A percentile compares a stretch with the other conserved stretches of the same genome.
phyloP scores from a whole-genome alignment of 2,797 vertebrate genomes.

The Spondyliosoma cantharus region DNA sequence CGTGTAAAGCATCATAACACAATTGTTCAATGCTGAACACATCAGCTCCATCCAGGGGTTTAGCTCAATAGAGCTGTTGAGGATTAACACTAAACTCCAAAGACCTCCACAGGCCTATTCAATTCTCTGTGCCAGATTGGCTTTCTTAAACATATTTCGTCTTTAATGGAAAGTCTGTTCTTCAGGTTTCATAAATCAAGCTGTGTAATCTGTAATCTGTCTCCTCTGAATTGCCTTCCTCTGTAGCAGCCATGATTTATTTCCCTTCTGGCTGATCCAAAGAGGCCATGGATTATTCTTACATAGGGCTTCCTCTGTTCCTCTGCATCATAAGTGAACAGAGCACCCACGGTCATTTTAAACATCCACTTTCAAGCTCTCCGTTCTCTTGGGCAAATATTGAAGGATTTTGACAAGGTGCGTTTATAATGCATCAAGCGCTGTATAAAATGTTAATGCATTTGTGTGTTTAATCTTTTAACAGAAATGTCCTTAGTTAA shows the following conservation, averaged over 20 bases:
- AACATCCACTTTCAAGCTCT: conserved; percentile 6
- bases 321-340: background rate
- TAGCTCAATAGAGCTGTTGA: conserved; percentile 7
- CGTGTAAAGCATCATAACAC: conserved; percentile 6
- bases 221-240: conserved; percentile 43
- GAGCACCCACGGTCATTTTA: conserved; percentile 11
- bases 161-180: conserved; percentile 36
- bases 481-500: conserved; percentile 12
- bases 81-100: conserved; percentile 30
- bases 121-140: conserved; percentile 20
- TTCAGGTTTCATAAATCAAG: conserved; percentile 58
- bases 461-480: conserved; percentile 4
- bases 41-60: background rate
- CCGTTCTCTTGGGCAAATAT: background rate
- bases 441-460: background rate
- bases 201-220: conserved; percentile 42
- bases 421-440: conserved; percentile 25
- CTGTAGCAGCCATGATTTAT: conserved; percentile 45
- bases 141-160: conserved; percentile 21
- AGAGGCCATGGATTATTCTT: conserved; percentile 44
- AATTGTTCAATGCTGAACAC: conserved; percentile 1
- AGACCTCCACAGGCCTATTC: conserved; percentile 23
- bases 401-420: background rate
- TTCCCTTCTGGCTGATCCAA: conserved; percentile 38
- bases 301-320: conserved; percentile 18